Evolutionary conservation across 2,113 vertebrate species (phyloP).

Genomic region (Paradoxurus hermaphroditus): DNA sequence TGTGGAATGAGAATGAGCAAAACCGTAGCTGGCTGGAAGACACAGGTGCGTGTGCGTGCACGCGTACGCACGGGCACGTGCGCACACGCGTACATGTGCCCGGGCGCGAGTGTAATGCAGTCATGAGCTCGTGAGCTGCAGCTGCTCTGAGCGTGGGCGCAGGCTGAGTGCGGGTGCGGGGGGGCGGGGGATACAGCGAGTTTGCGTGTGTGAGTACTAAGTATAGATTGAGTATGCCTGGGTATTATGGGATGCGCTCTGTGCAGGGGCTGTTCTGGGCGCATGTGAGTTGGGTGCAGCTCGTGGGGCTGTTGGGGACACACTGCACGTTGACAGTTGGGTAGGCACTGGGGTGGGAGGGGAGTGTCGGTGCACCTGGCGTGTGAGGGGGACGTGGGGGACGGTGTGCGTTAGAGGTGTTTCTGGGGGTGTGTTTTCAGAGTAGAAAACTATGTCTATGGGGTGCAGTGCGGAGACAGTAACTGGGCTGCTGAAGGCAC

Average conservation of each 20-base stretch:
- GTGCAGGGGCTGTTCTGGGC: neutral
- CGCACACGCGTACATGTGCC: too few species aligned
- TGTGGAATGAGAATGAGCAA: neutral
- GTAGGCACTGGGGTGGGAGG: neutral
- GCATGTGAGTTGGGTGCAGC: neutral
- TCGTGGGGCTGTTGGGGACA: accelerated
- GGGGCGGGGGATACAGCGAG: accelerated
- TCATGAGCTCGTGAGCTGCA: neutral
- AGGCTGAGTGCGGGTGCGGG: accelerated
- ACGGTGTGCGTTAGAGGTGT: neutral
- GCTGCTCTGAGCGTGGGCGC: neutral
- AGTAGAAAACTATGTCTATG: neutral
- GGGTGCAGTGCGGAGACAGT: too few species aligned
- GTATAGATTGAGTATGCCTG: too few species aligned
- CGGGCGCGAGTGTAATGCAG: accelerated
- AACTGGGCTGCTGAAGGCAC: neutral
- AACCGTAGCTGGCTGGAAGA: neutral
- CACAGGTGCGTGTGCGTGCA: neutral
- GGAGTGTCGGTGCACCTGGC: accelerated
- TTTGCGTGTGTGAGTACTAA: neutral
- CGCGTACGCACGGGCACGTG: neutral
- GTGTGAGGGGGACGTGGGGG: neutral
- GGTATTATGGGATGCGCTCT: neutral
- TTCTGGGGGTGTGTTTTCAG: neutral
- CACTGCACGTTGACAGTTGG: accelerated